Base-by-base conservation (phyloP, 2,113 vertebrate species). In the Capricornis sumatraensis region DNA sequence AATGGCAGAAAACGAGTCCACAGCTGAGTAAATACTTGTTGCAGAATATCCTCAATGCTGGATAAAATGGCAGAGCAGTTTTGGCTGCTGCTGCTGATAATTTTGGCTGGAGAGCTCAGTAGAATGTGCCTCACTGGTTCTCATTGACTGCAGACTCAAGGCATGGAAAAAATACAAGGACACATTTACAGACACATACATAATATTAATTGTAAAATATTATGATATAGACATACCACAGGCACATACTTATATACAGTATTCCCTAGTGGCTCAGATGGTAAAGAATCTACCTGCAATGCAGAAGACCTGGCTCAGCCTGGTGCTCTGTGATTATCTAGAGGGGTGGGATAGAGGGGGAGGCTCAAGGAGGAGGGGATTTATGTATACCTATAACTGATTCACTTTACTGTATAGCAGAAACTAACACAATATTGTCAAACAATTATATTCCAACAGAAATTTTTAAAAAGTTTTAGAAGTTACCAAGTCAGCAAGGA, bases 1-100 rank as follows among this genome's bases (percentile, higher is more conserved):
- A 97, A 67, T 92, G 78, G 74, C 84, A 94, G 89, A 67, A 89
- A 95, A 94, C 16, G 67, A 93, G 87, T 16, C 28, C 33, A 50
- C 95, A 96, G 87, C 92, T 94, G 95, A 81, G 74, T 87, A 93
- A 97, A 97, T 12, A 23, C 21, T 76, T 87, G 27, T 95, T 89
- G 53, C 13, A 57, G 33, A 95, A 86, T 79, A 14, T 43, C 19
- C 33, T 95, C 2, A 19, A 25, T 33, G 30, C 19, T 45, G 21
- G 52, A 55, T 92, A 64, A 94, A 79, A n/a, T 16, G 2, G 16
- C 78, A 83, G 50, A 94, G 23, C 11, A 52, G 11, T 60, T 43
- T 96, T 92, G 60, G 60, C 67, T 45, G 82, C 23, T 28, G 33
- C 12, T 23, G 14, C 30, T 40, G 78, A 33, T 45, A 47, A 71